Conservation (phyloP, 2,888 invertebrate species). For the Polyommatus icarus region DNA sequence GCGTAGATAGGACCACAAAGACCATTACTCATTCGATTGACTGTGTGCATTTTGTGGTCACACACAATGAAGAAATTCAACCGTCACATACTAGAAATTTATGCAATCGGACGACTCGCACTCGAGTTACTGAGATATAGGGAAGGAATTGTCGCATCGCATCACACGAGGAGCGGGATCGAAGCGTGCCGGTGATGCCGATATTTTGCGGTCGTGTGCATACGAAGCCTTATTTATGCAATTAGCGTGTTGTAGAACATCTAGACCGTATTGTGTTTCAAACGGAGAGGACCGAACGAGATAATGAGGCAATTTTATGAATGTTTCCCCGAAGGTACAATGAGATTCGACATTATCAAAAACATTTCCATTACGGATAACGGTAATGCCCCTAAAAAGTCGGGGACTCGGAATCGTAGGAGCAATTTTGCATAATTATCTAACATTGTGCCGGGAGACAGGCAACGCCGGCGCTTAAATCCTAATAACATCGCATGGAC, state of each 20-base stretch:
- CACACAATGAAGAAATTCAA: slow-evolving; percentile 55
- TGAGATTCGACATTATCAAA: slow-evolving; percentile 76
- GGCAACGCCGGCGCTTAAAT: slow-evolving; percentile 69
- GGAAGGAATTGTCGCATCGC: slow-evolving; percentile 65
- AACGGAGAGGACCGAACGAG: slow-evolving; percentile 48
- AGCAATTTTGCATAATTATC: slow-evolving; percentile 80
- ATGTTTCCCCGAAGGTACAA: slow-evolving; percentile 68
- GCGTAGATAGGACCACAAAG: slow-evolving; percentile 41
- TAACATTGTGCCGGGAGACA: slow-evolving; percentile 61
- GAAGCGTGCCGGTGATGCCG: slow-evolving; percentile 65
- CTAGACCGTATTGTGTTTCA: slow-evolving; percentile 45
- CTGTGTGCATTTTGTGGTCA: slow-evolving; percentile 56
- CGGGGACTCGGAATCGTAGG: slow-evolving; percentile 73
- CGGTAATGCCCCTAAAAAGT: slow-evolving; percentile 76
- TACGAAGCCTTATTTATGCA: slow-evolving; percentile 73
- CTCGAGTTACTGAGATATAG: slow-evolving; percentile 54
- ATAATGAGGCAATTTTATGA: slow-evolving; percentile 40
- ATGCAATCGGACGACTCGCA: slow-evolving; percentile 50
- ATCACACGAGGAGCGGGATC: slow-evolving; percentile 66
- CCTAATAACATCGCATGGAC: slow-evolving; percentile 71
- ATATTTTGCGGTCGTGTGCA: slow-evolving; percentile 68
- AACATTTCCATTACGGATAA: slow-evolving; percentile 76
- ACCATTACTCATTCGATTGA: slow-evolving; percentile 64
- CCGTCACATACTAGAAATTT: slow-evolving; percentile 53
- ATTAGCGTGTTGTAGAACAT: slow-evolving; percentile 62